Evolutionary conservation across 2,888 invertebrate species (phyloP), one percentile per base, ranked within the genome.

Genomic region (Deilephila porcellus): DNA sequence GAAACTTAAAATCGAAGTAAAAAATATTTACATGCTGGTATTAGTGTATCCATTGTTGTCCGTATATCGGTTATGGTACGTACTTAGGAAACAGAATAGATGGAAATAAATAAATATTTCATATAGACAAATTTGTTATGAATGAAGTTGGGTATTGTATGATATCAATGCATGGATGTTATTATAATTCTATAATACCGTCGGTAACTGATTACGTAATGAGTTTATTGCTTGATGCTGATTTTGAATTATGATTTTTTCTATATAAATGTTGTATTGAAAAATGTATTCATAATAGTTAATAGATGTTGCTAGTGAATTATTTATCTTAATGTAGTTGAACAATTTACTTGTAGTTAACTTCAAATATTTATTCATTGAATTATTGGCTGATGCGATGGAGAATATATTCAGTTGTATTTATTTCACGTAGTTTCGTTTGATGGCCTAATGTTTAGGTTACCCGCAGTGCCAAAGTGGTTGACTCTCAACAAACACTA

Each of bases 391-490:
- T 67, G 67, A 67, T 77, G 45, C 52, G 14, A 52, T 67, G 20
- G 45, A 29, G 20, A 20, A 20, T 34, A 37, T n/a, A 20, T 45
- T 37, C 37, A 64, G 45, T 64, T 64, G 20, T 56, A 64, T 64
- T 64, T 34, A 37, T 67, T 67, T 60, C 29, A 17, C 45, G 25
- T 67, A 37, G 34, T 64, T 37, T 37, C 37, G 14, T 64, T 72
- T 56, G 17, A 77, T 74, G 86, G 87, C 86, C 86, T 88, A 86
- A 86, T 85, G 77, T 79, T 83, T 82, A 85, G 78, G 88, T 90
- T 90, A 90, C 89, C 88, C 84, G 80, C 83, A 80, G 89, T 89
- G 89, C 91, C 91, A 91, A 91, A 91, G 85, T 84, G 72, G 34
- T 56, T 71, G 52, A 56, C 32, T 64, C 8, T 64, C 7, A 64